These are phyloP conservation scores for Chromis chromis DNA, from an alignment of 2,797 vertebrate genomes.

Conservation along the genomic window DNA sequence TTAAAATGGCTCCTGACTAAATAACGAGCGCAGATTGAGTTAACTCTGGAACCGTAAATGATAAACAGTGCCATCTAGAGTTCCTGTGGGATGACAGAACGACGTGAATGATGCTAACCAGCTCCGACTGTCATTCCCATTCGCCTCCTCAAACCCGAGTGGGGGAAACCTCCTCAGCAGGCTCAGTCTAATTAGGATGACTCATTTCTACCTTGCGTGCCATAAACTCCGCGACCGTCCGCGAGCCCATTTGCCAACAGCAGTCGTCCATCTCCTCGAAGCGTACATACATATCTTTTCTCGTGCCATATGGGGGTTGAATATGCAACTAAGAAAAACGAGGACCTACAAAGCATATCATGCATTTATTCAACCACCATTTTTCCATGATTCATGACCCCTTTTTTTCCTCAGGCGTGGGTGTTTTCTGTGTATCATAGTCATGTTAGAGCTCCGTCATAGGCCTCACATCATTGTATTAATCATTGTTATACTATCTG, in stretches of 20 bases:
- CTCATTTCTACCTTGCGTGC: constrained; percentile 43
- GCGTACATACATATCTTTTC: constrained; percentile 36
- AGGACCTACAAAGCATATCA: constrained; percentile 63
- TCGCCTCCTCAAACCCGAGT: constrained; percentile 12
- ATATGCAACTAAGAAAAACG: constrained; percentile 68
- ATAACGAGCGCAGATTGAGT: background rate
- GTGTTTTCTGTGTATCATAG: constrained; percentile 55
- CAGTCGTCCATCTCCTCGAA: constrained; percentile 24
- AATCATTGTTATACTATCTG: constrained; percentile 55
- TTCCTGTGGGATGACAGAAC: background rate
- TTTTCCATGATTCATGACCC: constrained; percentile 37
- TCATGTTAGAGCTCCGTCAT: constrained; percentile 53
- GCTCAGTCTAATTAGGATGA: constrained; percentile 4
- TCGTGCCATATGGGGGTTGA: constrained; percentile 75
- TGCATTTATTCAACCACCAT: constrained; percentile 48
- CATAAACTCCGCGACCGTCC: constrained; percentile 52
- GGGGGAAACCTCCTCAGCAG: background rate
- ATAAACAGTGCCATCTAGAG: background rate
- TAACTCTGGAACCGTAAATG: background rate
- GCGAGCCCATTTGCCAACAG: constrained; percentile 36
- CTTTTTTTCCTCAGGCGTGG: constrained; percentile 51
- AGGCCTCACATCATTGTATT: constrained; percentile 53
- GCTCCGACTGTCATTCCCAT: background rate
- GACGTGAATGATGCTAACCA: background rate
- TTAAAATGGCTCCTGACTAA: background rate